phyloP scores from a whole-genome alignment of 2,797 vertebrate genomes.

The Characodon lateralis region DNA sequence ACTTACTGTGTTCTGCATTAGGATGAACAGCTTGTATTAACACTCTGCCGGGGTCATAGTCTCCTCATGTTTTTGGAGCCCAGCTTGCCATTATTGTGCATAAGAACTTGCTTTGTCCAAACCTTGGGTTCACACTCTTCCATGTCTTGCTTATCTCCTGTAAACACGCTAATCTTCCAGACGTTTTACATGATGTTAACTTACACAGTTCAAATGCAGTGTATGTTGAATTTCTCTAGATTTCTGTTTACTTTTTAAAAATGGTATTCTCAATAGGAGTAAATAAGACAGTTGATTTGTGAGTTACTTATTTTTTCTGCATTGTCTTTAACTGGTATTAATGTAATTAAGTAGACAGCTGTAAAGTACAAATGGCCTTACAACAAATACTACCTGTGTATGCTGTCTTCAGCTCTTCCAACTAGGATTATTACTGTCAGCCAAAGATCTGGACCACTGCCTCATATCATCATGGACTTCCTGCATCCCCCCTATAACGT shows the following conservation, averaged over 20 bases:
- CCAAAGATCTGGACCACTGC: conserved; percentile 60
- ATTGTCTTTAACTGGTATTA: neutral
- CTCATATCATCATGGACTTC: conserved; percentile 64
- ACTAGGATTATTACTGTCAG: conserved; percentile 46
- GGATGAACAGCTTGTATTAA: neutral
- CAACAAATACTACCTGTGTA: conserved; percentile 19
- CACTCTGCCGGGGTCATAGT: neutral
- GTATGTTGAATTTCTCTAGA: conserved; percentile 65
- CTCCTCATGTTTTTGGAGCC: neutral
- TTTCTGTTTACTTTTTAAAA: conserved; percentile 67
- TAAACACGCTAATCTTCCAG: conserved; percentile 52
- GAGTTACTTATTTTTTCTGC: conserved; percentile 17
- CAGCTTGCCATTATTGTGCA: neutral
- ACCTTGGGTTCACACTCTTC: conserved; percentile 10
- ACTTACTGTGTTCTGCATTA: neutral
- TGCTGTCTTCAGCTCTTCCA: conserved; percentile 60
- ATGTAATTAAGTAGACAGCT: conserved; percentile 25
- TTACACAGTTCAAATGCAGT: conserved; percentile 63
- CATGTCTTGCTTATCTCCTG: conserved; percentile 68
- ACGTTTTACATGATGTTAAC: conserved; percentile 76
- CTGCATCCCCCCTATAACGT: conserved; percentile 56
- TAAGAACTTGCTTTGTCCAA: too few species aligned
- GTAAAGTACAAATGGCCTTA: conserved; percentile 13
- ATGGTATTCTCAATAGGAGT: conserved; percentile 39
- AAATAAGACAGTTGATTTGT: conserved; percentile 21